A percentile compares a stretch with the other conserved stretches of the same genome.
phyloP scores from a whole-genome alignment of 2,888 invertebrate species.

The Cheilosia impressa region DNA sequence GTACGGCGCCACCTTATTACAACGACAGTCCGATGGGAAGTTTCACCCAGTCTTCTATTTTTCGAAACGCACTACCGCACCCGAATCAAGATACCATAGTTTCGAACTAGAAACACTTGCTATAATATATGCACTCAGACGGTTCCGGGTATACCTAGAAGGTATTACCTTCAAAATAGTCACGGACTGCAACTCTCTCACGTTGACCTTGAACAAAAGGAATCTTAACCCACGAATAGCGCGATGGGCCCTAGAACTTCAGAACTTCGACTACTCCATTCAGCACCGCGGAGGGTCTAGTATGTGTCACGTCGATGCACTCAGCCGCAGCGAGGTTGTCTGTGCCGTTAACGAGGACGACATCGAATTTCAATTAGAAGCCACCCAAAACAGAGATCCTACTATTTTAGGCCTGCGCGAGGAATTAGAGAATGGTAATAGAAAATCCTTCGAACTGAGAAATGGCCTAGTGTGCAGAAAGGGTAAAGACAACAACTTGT shows the following conservation, averaged over 20 bases:
- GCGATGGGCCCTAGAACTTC: conserved; percentile 68
- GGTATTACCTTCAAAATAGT: conserved; percentile 76
- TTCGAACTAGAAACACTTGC: conserved; percentile 78
- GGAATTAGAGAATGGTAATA: not conserved
- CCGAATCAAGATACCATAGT: conserved; percentile 77
- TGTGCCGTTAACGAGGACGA: conserved; percentile 6
- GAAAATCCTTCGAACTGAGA: not conserved
- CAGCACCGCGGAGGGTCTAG: conserved; percentile 34
- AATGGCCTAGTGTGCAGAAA: conserved; percentile 13
- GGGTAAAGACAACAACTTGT: not conserved
- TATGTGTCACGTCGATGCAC: conserved; percentile 54
- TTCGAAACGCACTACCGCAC: conserved; percentile 77
- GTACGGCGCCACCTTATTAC: conserved; percentile 77
- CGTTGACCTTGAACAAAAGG: conserved; percentile 69
- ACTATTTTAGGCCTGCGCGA: not conserved
- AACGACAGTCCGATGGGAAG: conserved; percentile 66
- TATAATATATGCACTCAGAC: conserved; percentile 76
- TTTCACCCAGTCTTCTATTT: conserved; percentile 78
- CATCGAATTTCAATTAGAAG: conserved; percentile 39
- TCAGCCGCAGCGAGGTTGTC: conserved; percentile 19
- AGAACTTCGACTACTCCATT: conserved; percentile 52
- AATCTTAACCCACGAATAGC: conserved; percentile 74
- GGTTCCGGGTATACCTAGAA: conserved; percentile 77
- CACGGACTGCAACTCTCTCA: conserved; percentile 77
- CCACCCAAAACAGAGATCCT: conserved; percentile 36